These are phyloP conservation scores for Tupaia tana DNA, from an alignment of 2,113 vertebrate genomes.

Conservation along the genomic window DNA sequence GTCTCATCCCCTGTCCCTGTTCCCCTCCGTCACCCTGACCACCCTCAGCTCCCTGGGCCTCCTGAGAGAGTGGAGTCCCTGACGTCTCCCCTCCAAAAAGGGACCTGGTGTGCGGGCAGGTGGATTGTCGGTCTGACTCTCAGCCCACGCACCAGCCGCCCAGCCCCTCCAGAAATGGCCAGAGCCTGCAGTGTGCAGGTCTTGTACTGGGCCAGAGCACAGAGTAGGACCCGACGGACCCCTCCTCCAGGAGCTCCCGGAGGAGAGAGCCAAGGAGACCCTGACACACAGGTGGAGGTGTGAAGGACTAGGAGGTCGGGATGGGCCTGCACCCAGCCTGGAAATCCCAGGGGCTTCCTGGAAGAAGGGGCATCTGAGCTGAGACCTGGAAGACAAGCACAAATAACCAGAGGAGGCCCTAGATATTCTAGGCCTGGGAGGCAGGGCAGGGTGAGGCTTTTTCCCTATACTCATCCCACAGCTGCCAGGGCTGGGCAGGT, in stretches of 20 bases:
- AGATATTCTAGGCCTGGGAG: not conserved
- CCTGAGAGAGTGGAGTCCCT: not conserved
- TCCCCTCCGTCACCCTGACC: not conserved
- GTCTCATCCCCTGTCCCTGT: not conserved
- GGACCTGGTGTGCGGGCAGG: not conserved
- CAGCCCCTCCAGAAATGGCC: not conserved
- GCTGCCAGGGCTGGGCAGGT: slow-evolving; percentile 49
- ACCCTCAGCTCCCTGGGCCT: not conserved
- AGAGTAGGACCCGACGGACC: not conserved
- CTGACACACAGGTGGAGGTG: rapidly evolving
- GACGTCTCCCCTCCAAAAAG: not conserved
- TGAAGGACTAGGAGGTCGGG: not conserved
- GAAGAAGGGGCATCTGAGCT: not conserved
- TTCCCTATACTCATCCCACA: slow-evolving; percentile 16
- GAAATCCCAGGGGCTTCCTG: not conserved
- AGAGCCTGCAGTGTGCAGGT: not conserved
- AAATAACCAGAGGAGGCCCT: not conserved
- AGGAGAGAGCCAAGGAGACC: not conserved
- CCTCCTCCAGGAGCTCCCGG: not conserved
- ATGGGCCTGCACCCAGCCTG: not conserved
- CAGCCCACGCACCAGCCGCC: not conserved
- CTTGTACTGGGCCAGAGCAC: not conserved
- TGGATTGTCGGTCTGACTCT: not conserved
- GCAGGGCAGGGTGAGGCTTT: not conserved
- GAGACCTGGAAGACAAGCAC: not conserved